A percentile compares a stretch with the other conserved stretches of the same genome.
Conservation (phyloP, 2,113 vertebrate species). For the Nymphicus hollandicus region DNA sequence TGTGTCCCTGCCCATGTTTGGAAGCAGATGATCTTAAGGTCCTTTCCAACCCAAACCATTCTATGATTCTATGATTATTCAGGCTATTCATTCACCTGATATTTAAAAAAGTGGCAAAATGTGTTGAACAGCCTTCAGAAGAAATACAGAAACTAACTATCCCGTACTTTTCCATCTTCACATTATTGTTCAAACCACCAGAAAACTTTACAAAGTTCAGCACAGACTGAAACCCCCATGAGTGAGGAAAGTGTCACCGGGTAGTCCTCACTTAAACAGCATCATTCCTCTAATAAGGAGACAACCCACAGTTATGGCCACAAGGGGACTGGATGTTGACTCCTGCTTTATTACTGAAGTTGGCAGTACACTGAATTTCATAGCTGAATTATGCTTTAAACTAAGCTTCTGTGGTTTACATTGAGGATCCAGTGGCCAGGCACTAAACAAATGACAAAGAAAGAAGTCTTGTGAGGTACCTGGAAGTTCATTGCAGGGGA, state of each 20-base stretch:
- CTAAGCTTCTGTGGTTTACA: background rate
- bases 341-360: background rate
- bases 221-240: background rate
- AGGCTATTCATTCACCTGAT: background rate
- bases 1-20: background rate
- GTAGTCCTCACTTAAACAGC: background rate
- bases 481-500: background rate
- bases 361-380: background rate
- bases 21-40: background rate
- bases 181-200: background rate
- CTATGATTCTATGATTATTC: background rate
- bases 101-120: background rate
- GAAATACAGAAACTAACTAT: background rate
- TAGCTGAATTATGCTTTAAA: background rate
- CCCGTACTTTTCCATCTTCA: background rate
- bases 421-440: background rate
- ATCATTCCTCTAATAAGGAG: background rate
- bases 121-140: background rate
- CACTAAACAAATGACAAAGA: background rate
- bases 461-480: background rate
- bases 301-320: background rate
- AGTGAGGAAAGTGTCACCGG: background rate
- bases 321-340: background rate
- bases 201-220: background rate
- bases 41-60: background rate